phyloP scores from a whole-genome alignment of 2,888 invertebrate species.

The Schizaphis graminum region DNA sequence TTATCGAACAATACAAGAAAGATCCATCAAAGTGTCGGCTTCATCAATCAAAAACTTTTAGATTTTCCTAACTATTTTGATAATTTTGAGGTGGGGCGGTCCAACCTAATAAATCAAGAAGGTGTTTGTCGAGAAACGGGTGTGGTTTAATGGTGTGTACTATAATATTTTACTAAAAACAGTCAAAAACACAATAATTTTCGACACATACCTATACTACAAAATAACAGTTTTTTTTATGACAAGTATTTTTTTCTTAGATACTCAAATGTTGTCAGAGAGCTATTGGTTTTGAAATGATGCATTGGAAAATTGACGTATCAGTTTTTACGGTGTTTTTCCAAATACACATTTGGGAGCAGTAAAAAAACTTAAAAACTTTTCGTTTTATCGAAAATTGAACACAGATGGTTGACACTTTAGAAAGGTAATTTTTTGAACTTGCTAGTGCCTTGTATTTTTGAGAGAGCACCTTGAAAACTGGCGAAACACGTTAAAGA shows the following conservation, averaged over 20 bases:
- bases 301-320: background rate
- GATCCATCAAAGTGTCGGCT: background rate
- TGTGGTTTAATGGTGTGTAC: background rate
- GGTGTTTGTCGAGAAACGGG: background rate
- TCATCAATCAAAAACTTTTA: conserved; percentile 32
- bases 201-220: background rate
- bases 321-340: background rate
- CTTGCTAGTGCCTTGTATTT: background rate
- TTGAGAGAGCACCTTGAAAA: background rate
- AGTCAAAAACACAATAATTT: conserved; percentile 12
- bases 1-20: background rate
- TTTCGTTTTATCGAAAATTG: background rate
- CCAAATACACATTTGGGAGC: background rate
- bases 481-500: background rate
- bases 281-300: background rate
- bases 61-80: background rate
- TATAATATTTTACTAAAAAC: background rate
- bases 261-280: background rate
- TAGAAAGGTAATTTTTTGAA: background rate
- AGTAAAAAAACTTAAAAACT: background rate
- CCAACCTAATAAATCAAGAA: background rate
- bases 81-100: background rate
- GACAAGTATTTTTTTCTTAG: background rate
- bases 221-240: background rate
- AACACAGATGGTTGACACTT: background rate